A percentile compares a stretch with the other conserved stretches of the same genome.
Conservation (phyloP, 2,888 invertebrate species). For the Chouioia cunea region DNA sequence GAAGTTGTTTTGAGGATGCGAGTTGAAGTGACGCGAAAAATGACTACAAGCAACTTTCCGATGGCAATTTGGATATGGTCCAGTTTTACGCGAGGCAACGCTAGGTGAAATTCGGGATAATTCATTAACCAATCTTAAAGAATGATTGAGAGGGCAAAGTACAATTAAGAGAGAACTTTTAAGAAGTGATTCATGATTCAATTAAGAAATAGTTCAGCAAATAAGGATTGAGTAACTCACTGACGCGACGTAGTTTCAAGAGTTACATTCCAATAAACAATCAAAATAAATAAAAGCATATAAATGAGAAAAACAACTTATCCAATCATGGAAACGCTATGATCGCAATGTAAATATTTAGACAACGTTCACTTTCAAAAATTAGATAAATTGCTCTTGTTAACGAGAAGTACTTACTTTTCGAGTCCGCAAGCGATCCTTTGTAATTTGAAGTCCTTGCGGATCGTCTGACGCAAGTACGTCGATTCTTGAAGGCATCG, state of each 20-base stretch:
- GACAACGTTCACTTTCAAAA: too few relatives aligned
- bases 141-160: constrained; percentile 38
- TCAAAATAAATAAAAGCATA: too few relatives aligned
- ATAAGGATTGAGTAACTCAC: too few relatives aligned
- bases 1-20: not conserved
- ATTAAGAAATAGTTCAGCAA: too few relatives aligned
- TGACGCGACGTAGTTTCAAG: too few relatives aligned
- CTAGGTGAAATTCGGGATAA: constrained; percentile 38
- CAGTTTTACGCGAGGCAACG: constrained; percentile 20
- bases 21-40: constrained; percentile 11
- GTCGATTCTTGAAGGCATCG: constrained; percentile 81
- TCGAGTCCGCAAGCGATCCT: constrained; percentile 71
- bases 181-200: constrained; percentile 16
- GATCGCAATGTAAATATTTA: too few relatives aligned
- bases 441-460: constrained; percentile 77
- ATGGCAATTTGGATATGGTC: constrained; percentile 13
- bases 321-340: too few relatives aligned
- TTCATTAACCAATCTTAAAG: constrained; percentile 43
- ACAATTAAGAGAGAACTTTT: constrained; percentile 39
- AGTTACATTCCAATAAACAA: too few relatives aligned
- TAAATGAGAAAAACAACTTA: too few relatives aligned
- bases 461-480: constrained; percentile 82
- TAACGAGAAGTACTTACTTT: constrained; percentile 64
- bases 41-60: constrained; percentile 14
- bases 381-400: too few relatives aligned